phyloP scores from a whole-genome alignment of 2,888 invertebrate species.

The Drosophila nr. perissopoda region DNA sequence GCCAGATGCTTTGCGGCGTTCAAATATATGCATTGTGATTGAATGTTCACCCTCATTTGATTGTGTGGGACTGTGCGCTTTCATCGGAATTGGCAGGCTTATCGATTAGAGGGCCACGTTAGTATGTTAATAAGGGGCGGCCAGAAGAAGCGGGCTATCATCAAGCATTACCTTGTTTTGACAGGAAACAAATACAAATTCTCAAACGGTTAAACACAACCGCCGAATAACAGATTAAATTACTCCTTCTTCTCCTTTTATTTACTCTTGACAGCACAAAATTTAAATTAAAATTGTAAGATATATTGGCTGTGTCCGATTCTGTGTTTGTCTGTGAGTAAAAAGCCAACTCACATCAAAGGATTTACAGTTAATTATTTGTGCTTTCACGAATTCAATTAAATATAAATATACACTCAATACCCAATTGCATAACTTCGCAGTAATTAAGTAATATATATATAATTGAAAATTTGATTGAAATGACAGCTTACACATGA shows the following conservation, averaged over 20 bases:
- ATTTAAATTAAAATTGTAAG: background rate
- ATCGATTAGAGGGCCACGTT: constrained; percentile 17
- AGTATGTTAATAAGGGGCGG: background rate
- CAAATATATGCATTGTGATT: constrained; percentile 31
- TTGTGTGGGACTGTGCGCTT: background rate
- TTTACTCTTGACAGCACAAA: background rate
- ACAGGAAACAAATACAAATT: constrained; percentile 3
- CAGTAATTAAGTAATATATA: background rate
- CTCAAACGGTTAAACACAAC: background rate
- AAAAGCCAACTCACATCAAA: background rate
- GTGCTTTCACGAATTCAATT: background rate
- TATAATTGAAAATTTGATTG: too few relatives aligned
- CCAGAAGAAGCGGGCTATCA: background rate
- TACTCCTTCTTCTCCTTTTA: too few relatives aligned
- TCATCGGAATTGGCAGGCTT: background rate
- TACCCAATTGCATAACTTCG: too few relatives aligned
- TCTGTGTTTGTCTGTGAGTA: too few relatives aligned
- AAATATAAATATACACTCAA: background rate
- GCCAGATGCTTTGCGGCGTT: background rate
- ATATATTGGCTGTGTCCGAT: background rate
- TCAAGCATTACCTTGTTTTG: background rate
- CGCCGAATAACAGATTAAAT: background rate
- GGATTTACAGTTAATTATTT: too few relatives aligned
- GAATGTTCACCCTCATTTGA: background rate
- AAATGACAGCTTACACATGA: background rate